Evolutionary conservation across 1,140 invertebrate species (phyloP).

Genomic region (Cyclina sinensis): DNA sequence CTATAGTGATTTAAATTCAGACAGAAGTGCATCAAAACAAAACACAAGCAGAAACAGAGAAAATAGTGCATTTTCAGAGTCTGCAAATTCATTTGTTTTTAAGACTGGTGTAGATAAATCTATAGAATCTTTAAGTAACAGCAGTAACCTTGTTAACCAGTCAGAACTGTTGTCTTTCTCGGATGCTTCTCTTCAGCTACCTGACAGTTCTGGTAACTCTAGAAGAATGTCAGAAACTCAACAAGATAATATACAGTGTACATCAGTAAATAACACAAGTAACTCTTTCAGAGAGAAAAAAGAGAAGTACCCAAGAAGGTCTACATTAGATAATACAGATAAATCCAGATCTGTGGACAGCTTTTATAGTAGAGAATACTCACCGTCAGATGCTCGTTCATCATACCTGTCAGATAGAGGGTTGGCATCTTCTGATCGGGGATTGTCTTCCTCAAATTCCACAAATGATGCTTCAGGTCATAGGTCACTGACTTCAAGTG

Average conservation of each 20-base stretch:
- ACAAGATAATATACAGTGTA: conserved; percentile 36
- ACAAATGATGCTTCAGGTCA: conserved; percentile 24
- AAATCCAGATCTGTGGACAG: conserved; percentile 25
- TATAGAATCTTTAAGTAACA: conserved; percentile 27
- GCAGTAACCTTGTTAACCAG: conserved; percentile 3
- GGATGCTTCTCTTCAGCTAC: conserved; percentile 50
- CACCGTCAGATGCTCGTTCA: conserved; percentile 17
- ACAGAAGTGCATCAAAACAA: neutral
- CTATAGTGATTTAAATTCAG: conserved; percentile 44
- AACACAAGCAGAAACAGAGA: neutral
- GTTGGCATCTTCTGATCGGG: conserved; percentile 43
- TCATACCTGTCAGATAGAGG: conserved; percentile 58
- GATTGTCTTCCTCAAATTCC: conserved; percentile 22
- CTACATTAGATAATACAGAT: neutral
- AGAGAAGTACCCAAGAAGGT: neutral
- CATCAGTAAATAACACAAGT: neutral
- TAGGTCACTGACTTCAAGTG: conserved; percentile 55
- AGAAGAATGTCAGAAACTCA: conserved; percentile 11
- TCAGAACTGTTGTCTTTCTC: conserved; percentile 58
- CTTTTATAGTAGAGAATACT: conserved; percentile 45
- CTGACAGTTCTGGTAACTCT: conserved; percentile 20
- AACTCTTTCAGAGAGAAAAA: neutral
- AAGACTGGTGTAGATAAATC: conserved; percentile 45
- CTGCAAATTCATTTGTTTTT: neutral
- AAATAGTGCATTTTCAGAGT: conserved; percentile 8